A percentile compares a stretch with the other conserved stretches of the same genome.
phyloP scores from a whole-genome alignment of 2,113 vertebrate species.

The Herpailurus yagouaroundi region DNA sequence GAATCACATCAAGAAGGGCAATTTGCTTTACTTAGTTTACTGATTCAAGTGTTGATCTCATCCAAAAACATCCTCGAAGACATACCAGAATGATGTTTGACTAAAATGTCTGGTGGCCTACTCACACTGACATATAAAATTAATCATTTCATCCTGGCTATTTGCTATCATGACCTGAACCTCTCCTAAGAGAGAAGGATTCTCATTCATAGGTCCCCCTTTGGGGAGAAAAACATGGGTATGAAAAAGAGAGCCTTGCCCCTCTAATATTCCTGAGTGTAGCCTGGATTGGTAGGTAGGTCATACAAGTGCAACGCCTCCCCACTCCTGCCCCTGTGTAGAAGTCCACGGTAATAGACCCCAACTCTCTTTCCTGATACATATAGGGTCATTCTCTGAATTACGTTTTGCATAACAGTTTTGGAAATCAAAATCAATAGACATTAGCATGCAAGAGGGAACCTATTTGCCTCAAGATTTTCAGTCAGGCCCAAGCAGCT shows the following conservation, averaged over 20 bases:
- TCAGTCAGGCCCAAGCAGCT: not conserved
- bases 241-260: not conserved
- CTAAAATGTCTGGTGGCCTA: not conserved
- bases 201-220: not conserved
- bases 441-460: not conserved
- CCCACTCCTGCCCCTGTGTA: not conserved
- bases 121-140: not conserved
- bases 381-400: not conserved
- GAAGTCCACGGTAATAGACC: not conserved
- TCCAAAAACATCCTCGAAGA: not conserved
- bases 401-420: not conserved
- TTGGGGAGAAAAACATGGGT: not conserved
- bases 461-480: not conserved
- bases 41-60: not conserved
- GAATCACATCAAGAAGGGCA: not conserved
- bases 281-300: not conserved
- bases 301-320: fast-evolving
- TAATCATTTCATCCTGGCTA: not conserved
- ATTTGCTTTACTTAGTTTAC: not conserved
- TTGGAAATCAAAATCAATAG: not conserved
- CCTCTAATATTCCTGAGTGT: not conserved
- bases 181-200: not conserved
- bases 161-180: not conserved
- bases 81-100: not conserved
- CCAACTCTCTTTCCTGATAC: not conserved